phyloP scores from a whole-genome alignment of 2,113 vertebrate species.

The Leucosticte australis region DNA sequence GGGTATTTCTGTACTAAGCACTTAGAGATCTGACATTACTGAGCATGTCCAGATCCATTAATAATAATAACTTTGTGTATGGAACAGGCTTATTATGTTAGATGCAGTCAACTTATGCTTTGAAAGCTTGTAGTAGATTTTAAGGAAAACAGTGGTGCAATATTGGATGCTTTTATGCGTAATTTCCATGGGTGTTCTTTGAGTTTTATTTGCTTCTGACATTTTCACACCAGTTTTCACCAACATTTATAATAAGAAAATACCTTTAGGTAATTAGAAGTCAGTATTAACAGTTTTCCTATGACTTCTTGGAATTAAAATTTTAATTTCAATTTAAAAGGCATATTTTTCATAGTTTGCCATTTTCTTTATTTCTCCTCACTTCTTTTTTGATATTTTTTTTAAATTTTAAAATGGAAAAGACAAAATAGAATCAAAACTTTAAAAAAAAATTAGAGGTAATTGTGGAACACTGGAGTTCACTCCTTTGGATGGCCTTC shows the following conservation, averaged over 20 bases:
- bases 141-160: not conserved
- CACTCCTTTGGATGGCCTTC: not conserved
- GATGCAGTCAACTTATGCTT: constrained; percentile 1
- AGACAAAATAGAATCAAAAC: not conserved
- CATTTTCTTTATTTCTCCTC: not conserved
- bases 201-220: not conserved
- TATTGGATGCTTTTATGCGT: not conserved
- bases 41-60: not conserved
- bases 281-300: not conserved
- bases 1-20: not conserved
- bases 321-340: not conserved
- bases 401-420: not conserved
- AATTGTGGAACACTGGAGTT: not conserved
- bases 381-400: not conserved
- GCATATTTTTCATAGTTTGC: not conserved
- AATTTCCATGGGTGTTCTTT: not conserved
- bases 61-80: not conserved
- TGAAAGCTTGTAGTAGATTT: constrained; percentile 8
- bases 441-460: not conserved
- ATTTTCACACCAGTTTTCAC: not conserved
- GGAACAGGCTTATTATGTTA: constrained; percentile 10
- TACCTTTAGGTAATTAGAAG: not conserved
- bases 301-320: not conserved
- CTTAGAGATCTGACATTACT: not conserved
- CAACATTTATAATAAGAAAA: not conserved